Percentiles rank a stretch among this genome's conserved stretches.
phyloP scores from a whole-genome alignment of 2,797 vertebrate species.

The Liasis olivaceus region DNA sequence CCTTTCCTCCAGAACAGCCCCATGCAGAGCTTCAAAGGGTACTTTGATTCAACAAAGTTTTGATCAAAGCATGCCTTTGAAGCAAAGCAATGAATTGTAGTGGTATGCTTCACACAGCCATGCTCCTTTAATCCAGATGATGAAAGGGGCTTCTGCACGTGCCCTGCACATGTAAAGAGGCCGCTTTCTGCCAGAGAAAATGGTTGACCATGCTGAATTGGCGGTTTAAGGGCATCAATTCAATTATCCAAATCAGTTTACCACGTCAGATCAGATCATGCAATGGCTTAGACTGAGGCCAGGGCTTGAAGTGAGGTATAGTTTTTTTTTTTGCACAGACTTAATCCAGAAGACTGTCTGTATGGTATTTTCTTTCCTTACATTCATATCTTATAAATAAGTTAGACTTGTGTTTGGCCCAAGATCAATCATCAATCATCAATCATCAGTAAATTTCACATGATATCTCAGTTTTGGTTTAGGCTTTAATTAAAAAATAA shows the following conservation, averaged over 20 bases:
- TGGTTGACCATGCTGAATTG: not conserved
- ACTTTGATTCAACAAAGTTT: not conserved
- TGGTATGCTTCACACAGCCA: not conserved
- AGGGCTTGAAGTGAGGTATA: not conserved
- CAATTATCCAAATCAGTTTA: not conserved
- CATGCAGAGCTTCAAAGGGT: not conserved
- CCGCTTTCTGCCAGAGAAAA: not conserved
- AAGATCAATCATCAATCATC: too few species aligned
- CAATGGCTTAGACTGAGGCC: not conserved
- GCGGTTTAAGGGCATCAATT: not conserved
- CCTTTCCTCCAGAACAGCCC: not conserved
- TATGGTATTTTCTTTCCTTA: not conserved
- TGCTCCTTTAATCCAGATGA: not conserved
- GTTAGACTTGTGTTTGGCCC: not conserved
- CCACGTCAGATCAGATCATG: not conserved
- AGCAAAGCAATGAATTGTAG: not conserved
- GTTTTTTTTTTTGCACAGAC: not conserved
- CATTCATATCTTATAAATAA: not conserved
- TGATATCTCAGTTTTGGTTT: too few species aligned
- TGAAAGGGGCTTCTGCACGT: not conserved
- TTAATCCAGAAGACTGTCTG: not conserved
- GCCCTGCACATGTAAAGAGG: not conserved
- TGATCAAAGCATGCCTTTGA: not conserved
- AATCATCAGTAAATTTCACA: too few species aligned
- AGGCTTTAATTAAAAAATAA: too few species aligned